Percentiles rank a stretch among this genome's conserved stretches.
phyloP scores from a whole-genome alignment of 1,140 invertebrate species.

The Musca vetustissima region DNA sequence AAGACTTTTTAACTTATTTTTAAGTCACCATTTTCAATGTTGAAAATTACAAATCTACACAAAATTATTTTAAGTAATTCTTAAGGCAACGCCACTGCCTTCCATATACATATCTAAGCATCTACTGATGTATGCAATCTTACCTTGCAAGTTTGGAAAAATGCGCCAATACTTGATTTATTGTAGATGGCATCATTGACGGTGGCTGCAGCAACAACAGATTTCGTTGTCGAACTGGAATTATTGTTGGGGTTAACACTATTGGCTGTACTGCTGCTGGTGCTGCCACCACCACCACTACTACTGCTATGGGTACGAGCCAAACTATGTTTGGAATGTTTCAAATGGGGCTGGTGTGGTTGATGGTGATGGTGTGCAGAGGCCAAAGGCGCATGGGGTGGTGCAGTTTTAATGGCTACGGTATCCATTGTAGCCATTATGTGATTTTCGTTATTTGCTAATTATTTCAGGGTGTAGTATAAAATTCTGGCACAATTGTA shows the following conservation, averaged over 20 bases:
- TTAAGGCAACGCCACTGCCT: too few relatives aligned
- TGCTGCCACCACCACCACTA: background rate
- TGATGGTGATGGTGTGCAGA: constrained; percentile 30
- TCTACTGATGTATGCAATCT: constrained; percentile 26
- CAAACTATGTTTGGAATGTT: constrained; percentile 15
- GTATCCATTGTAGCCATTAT: constrained; percentile 41
- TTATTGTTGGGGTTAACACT: constrained; percentile 25
- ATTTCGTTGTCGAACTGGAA: constrained; percentile 26
- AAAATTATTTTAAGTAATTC: too few relatives aligned
- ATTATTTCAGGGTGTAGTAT: background rate
- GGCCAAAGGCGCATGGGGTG: constrained; percentile 49
- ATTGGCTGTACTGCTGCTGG: constrained; percentile 22
- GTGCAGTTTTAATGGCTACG: constrained; percentile 49
- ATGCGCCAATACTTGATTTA: constrained; percentile 51
- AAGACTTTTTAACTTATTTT: too few relatives aligned
- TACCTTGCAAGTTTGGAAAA: constrained; percentile 57
- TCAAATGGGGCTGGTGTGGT: constrained; percentile 23
- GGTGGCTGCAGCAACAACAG: constrained; percentile 26
- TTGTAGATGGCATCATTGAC: constrained; percentile 25
- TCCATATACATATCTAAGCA: background rate
- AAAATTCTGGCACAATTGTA: too few relatives aligned
- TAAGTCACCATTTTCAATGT: too few relatives aligned
- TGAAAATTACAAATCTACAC: too few relatives aligned
- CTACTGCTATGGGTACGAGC: background rate
- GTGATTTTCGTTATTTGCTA: background rate